Percentiles rank a stretch among this genome's conserved stretches.
These are phyloP conservation scores for Hafferia zeledoni DNA, from an alignment of 2,797 vertebrate genomes.

Conservation along the genomic window DNA sequence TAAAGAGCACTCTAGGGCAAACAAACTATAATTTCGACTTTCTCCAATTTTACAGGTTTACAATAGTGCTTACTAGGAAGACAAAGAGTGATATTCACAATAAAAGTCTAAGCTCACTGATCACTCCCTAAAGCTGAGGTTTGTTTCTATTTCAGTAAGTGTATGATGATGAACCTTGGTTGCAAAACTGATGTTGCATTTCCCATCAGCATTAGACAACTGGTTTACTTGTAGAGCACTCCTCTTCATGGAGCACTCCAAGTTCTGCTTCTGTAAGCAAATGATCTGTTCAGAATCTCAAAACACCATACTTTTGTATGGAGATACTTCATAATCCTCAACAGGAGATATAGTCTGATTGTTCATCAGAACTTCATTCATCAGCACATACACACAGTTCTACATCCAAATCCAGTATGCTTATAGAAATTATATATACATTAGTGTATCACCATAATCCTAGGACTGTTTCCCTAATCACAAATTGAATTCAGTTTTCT, in stretches of 20 bases:
- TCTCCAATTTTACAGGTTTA: background rate
- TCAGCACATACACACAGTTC: background rate
- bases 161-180: background rate
- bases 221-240: background rate
- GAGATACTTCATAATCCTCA: background rate
- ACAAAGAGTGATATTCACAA: background rate
- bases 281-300: background rate
- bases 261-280: background rate
- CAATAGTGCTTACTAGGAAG: background rate
- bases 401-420: background rate
- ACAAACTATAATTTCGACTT: background rate
- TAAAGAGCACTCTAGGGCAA: background rate
- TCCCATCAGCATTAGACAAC: background rate
- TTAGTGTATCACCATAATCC: background rate
- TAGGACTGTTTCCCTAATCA: background rate
- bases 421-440: background rate
- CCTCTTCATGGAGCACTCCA: background rate
- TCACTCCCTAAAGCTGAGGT: background rate
- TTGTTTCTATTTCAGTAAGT: background rate
- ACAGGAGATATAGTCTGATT: background rate
- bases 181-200: background rate
- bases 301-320: background rate
- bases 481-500: background rate
- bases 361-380: background rate
- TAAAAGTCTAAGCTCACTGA: background rate